Evolutionary conservation across 2,888 invertebrate species (phyloP).

Genomic region (Patella caerulea): DNA sequence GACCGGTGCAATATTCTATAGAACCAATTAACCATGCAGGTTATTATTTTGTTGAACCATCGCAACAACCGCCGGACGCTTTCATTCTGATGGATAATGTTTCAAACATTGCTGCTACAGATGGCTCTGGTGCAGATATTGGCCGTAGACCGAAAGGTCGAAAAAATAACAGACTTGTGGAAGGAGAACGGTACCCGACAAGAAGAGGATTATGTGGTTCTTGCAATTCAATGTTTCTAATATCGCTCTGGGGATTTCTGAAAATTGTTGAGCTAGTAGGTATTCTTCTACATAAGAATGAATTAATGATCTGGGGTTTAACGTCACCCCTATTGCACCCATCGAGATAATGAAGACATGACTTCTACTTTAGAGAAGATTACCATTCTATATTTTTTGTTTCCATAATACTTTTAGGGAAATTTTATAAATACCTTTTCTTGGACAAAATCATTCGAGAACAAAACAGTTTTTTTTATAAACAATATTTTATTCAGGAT

Average conservation of each 20-base stretch:
- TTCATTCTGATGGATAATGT: not conserved
- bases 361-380: too few species aligned
- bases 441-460: too few species aligned
- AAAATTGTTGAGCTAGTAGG: not conserved
- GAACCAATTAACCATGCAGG: not conserved
- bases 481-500: too few species aligned
- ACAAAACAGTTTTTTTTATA: too few species aligned
- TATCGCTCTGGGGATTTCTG: not conserved
- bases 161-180: not conserved
- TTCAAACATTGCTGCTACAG: not conserved
- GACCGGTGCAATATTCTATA: not conserved
- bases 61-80: not conserved
- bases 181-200: not conserved
- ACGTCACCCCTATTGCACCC: too few species aligned
- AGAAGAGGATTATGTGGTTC: not conserved
- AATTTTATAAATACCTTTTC: too few species aligned
- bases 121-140: not conserved
- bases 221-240: not conserved
- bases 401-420: too few species aligned
- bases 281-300: not conserved
- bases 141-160: not conserved
- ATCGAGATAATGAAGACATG: too few species aligned
- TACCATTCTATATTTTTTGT: too few species aligned
- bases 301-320: too few species aligned
- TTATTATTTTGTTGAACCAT: not conserved